Conservation (phyloP, 2,888 invertebrate genomes). For the Tiliacea citrago region DNA sequence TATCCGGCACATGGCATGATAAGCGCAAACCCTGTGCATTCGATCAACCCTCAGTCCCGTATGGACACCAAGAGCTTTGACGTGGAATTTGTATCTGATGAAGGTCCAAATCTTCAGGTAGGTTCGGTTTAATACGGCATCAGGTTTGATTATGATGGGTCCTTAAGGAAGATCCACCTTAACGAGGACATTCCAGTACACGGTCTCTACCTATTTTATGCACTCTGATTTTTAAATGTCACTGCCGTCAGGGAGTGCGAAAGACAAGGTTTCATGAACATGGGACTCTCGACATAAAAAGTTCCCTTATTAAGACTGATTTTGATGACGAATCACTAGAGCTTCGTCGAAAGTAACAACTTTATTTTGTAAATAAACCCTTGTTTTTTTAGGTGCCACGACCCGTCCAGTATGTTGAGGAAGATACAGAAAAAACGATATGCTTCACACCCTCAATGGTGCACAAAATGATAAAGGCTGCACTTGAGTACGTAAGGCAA, state of each 20-base stretch:
- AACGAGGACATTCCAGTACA: not conserved
- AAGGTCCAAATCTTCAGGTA: constrained; percentile 37
- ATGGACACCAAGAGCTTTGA: constrained; percentile 21
- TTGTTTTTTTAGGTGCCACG: constrained; percentile 36
- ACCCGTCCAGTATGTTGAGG: constrained; percentile 9
- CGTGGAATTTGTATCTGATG: constrained; percentile 32
- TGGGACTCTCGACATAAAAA: not conserved
- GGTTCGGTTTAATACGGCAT: not conserved
- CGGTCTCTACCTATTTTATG: not conserved
- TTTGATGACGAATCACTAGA: not conserved
- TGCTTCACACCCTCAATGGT: constrained; percentile 53
- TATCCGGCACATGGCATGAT: constrained; percentile 24
- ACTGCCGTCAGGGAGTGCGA: not conserved
- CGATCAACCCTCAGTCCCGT: not conserved
- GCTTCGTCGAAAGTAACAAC: not conserved
- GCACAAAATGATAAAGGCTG: constrained; percentile 45
- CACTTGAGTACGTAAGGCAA: constrained; percentile 48
- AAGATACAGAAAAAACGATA: constrained; percentile 40
- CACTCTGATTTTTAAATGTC: not conserved
- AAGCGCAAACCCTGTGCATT: constrained; percentile 5
- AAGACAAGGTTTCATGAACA: not conserved
- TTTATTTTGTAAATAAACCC: not conserved
- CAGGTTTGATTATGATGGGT: not conserved
- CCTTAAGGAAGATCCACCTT: not conserved
- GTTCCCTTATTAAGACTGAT: not conserved